phyloP scores from a whole-genome alignment of 2,888 invertebrate species.

The Pedicia rivosa region DNA sequence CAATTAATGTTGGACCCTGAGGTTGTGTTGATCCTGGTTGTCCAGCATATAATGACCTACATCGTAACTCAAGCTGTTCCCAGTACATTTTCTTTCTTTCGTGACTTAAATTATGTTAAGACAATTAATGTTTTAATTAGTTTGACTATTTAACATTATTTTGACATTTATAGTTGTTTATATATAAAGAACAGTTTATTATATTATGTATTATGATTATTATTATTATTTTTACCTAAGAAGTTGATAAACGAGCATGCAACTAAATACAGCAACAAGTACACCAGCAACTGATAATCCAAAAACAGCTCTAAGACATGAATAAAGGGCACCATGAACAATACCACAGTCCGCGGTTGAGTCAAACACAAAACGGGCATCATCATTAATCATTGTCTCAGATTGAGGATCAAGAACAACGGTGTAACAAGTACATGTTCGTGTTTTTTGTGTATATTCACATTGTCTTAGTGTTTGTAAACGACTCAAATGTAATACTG shows the following conservation, averaged over 20 bases:
- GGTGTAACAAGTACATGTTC: constrained; percentile 63
- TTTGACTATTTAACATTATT: no score
- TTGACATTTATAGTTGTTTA: no score
- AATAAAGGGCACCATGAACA: constrained; percentile 79
- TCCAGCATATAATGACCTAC: constrained; percentile 54
- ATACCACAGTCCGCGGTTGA: constrained; percentile 77
- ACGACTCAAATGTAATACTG: constrained; percentile 81
- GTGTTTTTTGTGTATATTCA: constrained; percentile 63
- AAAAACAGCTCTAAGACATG: constrained; percentile 75
- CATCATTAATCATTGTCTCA: constrained; percentile 40
- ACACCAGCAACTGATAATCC: constrained; percentile 84
- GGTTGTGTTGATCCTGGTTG: constrained; percentile 24
- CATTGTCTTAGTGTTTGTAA: constrained; percentile 75
- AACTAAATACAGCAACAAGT: constrained; percentile 78
- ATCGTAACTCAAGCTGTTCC: constrained; percentile 76
- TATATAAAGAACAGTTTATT: no score
- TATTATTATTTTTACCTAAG: constrained; percentile 38
- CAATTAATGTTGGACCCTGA: constrained; percentile 29
- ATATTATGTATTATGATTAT: no score
- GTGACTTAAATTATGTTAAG: constrained; percentile 48
- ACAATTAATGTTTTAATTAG: no score
- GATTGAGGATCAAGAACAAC: constrained; percentile 51
- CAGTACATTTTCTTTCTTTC: constrained; percentile 92
- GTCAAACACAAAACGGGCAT: constrained; percentile 64
- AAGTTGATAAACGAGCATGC: constrained; percentile 82